A percentile compares a stretch with the other conserved stretches of the same genome.
These are phyloP conservation scores for Hyperopisus bebe DNA, from an alignment of 2,113 vertebrate genomes.

Conservation along the genomic window DNA sequence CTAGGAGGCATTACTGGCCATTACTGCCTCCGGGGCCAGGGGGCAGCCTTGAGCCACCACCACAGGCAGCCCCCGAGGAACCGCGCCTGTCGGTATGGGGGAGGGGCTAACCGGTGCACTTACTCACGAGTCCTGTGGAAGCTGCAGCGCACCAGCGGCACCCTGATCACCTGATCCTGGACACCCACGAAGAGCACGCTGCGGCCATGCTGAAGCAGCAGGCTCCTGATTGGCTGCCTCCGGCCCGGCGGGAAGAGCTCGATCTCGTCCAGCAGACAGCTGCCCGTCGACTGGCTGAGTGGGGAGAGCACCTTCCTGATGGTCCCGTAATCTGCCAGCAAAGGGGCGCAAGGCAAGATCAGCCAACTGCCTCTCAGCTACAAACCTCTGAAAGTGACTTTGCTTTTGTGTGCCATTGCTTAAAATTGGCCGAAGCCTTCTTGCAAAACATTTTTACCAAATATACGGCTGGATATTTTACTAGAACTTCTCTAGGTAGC, in stretches of 20 bases:
- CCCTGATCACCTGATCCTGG: conserved; percentile 72
- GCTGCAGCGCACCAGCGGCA: conserved; percentile 82
- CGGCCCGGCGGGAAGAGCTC: conserved; percentile 70
- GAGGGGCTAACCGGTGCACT: not conserved
- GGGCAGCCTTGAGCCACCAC: not conserved
- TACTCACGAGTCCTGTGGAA: conserved; percentile 73
- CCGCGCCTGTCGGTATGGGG: not conserved
- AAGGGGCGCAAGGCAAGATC: not conserved
- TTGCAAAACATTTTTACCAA: not conserved
- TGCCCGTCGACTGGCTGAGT: conserved; percentile 65
- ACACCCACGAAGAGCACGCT: conserved; percentile 84
- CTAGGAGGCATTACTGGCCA: not conserved
- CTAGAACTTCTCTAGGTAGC: not conserved
- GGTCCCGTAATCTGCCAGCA: conserved; percentile 76
- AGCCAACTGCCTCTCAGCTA: not conserved
- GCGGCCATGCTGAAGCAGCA: conserved; percentile 80
- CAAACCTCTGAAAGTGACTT: not conserved
- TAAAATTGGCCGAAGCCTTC: not conserved
- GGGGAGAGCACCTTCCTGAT: conserved; percentile 85
- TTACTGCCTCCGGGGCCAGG: not conserved
- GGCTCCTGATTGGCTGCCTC: conserved; percentile 69
- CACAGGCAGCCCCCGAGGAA: not conserved
- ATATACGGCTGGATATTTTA: not conserved
- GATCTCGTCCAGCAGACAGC: conserved; percentile 88
- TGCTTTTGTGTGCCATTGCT: not conserved